A percentile compares a stretch with the other conserved stretches of the same genome.
Conservation (phyloP, 2,888 invertebrate genomes). For the Leucoma salicis region DNA sequence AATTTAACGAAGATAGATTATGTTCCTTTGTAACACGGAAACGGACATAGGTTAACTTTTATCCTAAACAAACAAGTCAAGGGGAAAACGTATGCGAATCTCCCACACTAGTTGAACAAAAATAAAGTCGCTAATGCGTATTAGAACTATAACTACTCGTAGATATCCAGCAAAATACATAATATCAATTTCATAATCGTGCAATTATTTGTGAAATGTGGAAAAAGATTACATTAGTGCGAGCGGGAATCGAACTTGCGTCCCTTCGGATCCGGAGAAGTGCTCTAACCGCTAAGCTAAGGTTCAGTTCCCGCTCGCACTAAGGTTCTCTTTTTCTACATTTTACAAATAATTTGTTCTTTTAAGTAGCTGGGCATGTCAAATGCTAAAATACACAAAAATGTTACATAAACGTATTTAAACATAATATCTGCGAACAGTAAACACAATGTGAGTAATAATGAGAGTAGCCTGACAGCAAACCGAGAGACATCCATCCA, state of each 20-base stretch:
- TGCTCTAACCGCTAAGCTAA: no score
- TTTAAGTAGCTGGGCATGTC: no score
- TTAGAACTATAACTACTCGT: background rate
- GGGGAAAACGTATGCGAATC: background rate
- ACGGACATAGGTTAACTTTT: background rate
- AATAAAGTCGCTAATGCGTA: background rate
- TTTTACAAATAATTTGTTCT: no score
- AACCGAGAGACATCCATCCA: constrained; percentile 13
- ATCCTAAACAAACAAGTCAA: constrained; percentile 1
- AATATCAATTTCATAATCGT: background rate
- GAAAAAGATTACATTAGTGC: no score
- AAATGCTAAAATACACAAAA: no score
- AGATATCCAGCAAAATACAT: background rate
- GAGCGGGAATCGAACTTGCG: no score
- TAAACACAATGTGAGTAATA: no score
- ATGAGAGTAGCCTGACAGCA: constrained; percentile 15
- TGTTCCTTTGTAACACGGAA: background rate
- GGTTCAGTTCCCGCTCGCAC: no score
- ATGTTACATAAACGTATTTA: background rate
- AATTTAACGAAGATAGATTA: constrained; percentile 2
- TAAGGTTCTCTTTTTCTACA: no score
- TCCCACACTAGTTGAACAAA: background rate
- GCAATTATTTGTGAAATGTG: no score
- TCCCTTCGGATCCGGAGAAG: no score
- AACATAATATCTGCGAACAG: no score